Conservation (phyloP, 2,113 vertebrate species). For the Trinectes maculatus region DNA sequence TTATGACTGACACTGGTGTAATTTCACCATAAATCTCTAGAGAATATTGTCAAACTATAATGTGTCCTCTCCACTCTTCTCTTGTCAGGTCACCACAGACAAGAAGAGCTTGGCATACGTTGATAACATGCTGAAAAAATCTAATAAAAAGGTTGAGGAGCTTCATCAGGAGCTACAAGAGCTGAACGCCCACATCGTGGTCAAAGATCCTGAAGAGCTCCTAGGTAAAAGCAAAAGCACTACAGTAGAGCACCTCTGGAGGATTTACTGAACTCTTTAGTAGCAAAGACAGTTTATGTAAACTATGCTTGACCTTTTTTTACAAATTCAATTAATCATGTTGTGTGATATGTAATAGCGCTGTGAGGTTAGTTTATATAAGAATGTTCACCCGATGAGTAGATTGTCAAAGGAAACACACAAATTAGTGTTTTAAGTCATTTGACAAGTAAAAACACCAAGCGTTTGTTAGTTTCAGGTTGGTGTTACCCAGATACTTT, state of each 20-base stretch:
- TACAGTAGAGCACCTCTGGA: background rate
- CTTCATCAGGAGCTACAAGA: conserved; percentile 97
- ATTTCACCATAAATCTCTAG: background rate
- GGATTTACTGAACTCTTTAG: conserved; percentile 16
- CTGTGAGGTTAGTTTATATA: background rate
- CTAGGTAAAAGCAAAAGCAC: conserved; percentile 86
- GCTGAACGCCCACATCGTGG: conserved; percentile 96
- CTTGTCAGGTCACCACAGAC: conserved; percentile 93
- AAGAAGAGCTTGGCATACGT: conserved; percentile 99
- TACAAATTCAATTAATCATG: no score
- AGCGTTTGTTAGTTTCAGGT: no score
- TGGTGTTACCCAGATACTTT: background rate
- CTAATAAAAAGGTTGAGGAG: conserved; percentile 97
- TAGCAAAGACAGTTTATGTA: background rate
- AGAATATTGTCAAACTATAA: background rate
- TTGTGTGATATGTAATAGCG: background rate
- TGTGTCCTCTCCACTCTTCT: background rate
- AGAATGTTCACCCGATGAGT: no score
- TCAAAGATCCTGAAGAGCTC: conserved; percentile 94
- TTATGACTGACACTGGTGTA: background rate
- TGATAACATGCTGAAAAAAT: conserved; percentile 99
- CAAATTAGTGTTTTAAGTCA: no score
- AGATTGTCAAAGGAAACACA: no score
- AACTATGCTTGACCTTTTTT: no score
- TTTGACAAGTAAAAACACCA: no score